Conservation (phyloP, 2,888 invertebrate genomes). For the Malacosoma neustria region DNA sequence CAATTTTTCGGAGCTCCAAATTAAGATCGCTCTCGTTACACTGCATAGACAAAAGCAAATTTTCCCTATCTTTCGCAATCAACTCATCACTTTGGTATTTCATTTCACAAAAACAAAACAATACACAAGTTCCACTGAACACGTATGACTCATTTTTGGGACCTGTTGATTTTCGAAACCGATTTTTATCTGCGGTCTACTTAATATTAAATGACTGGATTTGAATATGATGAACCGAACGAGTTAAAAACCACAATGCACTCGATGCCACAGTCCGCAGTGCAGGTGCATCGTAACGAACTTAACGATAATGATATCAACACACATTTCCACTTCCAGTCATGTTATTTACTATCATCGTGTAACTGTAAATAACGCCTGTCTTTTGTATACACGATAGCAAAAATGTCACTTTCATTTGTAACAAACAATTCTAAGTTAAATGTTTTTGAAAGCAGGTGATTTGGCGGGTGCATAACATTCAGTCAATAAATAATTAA, state of each 20-base stretch:
- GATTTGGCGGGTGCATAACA: slow-evolving; percentile 12
- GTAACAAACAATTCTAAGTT: slow-evolving; percentile 48
- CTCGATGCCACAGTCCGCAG: slow-evolving; percentile 34
- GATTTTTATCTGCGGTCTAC: slow-evolving; percentile 41
- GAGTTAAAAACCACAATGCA: slow-evolving; percentile 35
- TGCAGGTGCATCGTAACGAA: slow-evolving; percentile 67
- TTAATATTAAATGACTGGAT: slow-evolving; percentile 42
- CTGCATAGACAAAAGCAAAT: slow-evolving; percentile 17
- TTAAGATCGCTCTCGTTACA: slow-evolving; percentile 17
- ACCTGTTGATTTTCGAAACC: slow-evolving; percentile 29
- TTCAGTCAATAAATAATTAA: slow-evolving; percentile 5
- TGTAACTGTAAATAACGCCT: slow-evolving; percentile 46
- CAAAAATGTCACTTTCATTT: slow-evolving; percentile 52
- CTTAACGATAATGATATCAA: slow-evolving; percentile 38
- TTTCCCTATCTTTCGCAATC: slow-evolving; percentile 24
- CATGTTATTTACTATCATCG: not conserved
- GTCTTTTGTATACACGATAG: slow-evolving; percentile 29
- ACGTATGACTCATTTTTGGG: slow-evolving; percentile 63
- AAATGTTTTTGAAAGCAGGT: slow-evolving; percentile 57
- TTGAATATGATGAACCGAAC: slow-evolving; percentile 31
- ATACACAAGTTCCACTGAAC: slow-evolving; percentile 46
- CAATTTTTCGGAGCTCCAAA: slow-evolving; percentile 11
- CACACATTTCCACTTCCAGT: slow-evolving; percentile 30
- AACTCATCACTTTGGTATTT: slow-evolving; percentile 55
- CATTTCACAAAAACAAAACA: slow-evolving; percentile 64